Percentiles rank a stretch among this genome's conserved stretches.
Evolutionary conservation across 2,113 vertebrate genomes (phyloP).

Genomic region (Nycticorax nycticorax): DNA sequence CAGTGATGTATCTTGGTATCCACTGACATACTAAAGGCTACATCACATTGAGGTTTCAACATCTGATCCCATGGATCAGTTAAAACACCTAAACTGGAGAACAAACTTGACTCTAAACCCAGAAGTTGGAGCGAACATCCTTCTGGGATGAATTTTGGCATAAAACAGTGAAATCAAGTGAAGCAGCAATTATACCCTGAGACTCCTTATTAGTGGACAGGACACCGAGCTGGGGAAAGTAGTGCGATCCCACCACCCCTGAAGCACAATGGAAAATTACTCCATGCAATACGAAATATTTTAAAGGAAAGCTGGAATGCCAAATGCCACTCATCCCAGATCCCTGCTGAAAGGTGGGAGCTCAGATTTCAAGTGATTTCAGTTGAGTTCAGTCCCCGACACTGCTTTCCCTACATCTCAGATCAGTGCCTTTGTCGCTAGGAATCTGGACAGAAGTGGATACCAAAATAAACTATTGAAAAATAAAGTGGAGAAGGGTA

Average conservation of each 20-base stretch:
- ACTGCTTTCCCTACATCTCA: not conserved
- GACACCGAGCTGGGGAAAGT: not conserved
- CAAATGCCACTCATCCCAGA: not conserved
- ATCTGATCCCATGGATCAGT: not conserved
- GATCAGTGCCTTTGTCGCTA: not conserved
- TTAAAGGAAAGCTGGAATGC: not conserved
- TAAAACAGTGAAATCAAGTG: not conserved
- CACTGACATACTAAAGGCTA: not conserved
- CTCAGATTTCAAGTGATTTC: not conserved
- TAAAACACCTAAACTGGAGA: not conserved
- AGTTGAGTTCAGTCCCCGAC: not conserved
- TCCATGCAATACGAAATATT: not conserved
- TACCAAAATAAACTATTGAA: not conserved
- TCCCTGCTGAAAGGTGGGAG: not conserved
- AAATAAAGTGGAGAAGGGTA: not conserved
- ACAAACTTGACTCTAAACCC: not conserved
- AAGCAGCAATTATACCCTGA: not conserved
- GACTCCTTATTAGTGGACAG: not conserved
- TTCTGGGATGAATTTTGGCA: not conserved
- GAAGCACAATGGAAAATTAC: not conserved
- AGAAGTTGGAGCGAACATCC: not conserved
- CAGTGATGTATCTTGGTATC: not conserved
- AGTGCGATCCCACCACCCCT: not conserved
- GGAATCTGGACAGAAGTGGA: not conserved
- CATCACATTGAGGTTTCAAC: not conserved